phyloP scores from a whole-genome alignment of 2,888 invertebrate species.

The Coenonympha arcania region DNA sequence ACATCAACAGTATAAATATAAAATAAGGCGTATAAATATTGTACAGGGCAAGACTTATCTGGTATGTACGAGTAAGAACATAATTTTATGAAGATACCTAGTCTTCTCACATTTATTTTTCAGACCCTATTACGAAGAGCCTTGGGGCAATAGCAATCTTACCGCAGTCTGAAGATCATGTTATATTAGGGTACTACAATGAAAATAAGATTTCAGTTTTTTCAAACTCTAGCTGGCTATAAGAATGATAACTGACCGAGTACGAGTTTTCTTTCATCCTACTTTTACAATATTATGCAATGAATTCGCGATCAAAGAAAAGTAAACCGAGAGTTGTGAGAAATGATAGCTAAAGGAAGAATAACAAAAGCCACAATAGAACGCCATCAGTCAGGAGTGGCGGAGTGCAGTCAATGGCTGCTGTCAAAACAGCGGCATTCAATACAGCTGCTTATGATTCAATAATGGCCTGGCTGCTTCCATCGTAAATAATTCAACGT shows the following conservation, averaged over 20 bases:
- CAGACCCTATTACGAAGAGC: conserved; percentile 17
- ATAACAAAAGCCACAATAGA: conserved; percentile 55
- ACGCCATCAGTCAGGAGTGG: conserved; percentile 64
- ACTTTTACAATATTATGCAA: not conserved
- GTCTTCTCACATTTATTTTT: conserved; percentile 15
- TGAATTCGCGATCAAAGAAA: not conserved
- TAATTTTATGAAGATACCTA: conserved; percentile 5
- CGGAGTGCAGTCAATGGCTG: conserved; percentile 67
- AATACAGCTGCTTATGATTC: conserved; percentile 63
- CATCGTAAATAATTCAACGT: conserved; percentile 28
- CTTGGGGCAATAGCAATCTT: conserved; percentile 14
- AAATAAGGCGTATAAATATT: not conserved
- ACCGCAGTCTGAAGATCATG: conserved; percentile 7
- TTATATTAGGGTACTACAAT: conserved; percentile 14
- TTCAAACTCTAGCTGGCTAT: too few species aligned
- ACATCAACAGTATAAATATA: not conserved
- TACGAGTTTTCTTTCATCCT: not conserved
- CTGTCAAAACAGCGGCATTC: conserved; percentile 65
- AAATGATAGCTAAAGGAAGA: conserved; percentile 27
- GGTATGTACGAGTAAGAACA: not conserved
- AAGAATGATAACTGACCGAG: too few species aligned
- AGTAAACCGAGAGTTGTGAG: conserved; percentile 5
- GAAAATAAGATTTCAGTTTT: too few species aligned
- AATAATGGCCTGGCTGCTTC: conserved; percentile 40
- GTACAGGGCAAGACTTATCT: not conserved